These are phyloP conservation scores for Drosophila tropicalis DNA, from an alignment of 1,140 invertebrate species.

Conservation along the genomic window DNA sequence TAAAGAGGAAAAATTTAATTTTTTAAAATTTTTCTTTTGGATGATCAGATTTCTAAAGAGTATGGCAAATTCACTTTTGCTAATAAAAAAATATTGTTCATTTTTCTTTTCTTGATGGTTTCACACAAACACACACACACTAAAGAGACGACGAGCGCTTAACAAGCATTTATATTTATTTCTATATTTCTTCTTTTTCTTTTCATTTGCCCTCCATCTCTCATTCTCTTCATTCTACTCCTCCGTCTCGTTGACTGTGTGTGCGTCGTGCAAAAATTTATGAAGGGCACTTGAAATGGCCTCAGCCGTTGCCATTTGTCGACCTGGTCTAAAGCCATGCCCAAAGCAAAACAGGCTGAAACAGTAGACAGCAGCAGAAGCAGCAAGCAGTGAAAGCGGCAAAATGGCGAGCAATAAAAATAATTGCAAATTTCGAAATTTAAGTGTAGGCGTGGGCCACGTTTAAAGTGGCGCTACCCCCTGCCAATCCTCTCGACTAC, in stretches of 20 bases:
- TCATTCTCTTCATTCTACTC: neutral
- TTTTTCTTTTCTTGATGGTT: slow-evolving; percentile 7
- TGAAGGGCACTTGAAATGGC: slow-evolving; percentile 60
- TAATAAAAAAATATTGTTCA: slow-evolving; percentile 9
- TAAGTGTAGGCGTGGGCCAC: slow-evolving; percentile 69
- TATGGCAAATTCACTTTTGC: slow-evolving; percentile 9
- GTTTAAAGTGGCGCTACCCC: slow-evolving; percentile 55
- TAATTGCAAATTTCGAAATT: slow-evolving; percentile 81
- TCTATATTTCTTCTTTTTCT: slow-evolving; percentile 37
- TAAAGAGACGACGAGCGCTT: slow-evolving; percentile 29
- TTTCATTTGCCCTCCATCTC: slow-evolving; percentile 2
- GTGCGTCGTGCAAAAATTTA: slow-evolving; percentile 60
- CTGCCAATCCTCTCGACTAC: neutral
- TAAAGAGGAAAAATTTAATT: neutral
- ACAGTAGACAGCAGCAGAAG: slow-evolving; percentile 27
- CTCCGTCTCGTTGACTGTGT: neutral
- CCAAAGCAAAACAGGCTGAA: slow-evolving; percentile 3
- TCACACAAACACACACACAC: slow-evolving; percentile 19
- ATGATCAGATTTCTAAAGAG: slow-evolving; percentile 4
- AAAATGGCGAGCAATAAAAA: slow-evolving; percentile 78
- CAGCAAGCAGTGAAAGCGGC: slow-evolving; percentile 37
- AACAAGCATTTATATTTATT: slow-evolving; percentile 69
- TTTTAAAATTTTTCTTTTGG: neutral
- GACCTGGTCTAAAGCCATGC: slow-evolving; percentile 28
- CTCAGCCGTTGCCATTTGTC: slow-evolving; percentile 32